A percentile compares a stretch with the other conserved stretches of the same genome.
Conservation (phyloP, 2,888 invertebrate species). For the Schrankia costaestrigalis region DNA sequence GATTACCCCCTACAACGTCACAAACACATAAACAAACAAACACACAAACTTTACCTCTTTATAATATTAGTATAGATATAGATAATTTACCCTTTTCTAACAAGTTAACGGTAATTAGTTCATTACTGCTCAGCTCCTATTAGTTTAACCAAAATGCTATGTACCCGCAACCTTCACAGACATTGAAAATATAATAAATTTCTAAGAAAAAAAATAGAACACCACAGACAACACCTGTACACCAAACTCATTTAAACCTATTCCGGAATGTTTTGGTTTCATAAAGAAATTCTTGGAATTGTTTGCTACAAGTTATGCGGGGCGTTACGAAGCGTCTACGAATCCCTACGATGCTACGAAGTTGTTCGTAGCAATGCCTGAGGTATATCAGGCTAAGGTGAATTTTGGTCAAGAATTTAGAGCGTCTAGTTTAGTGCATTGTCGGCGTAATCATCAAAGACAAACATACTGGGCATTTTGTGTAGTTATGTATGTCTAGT, state of each 20-base stretch:
- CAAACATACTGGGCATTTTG: constrained; percentile 7
- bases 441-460: constrained; percentile 20
- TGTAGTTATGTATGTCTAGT: too few species aligned
- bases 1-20: too few species aligned
- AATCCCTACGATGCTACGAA: constrained; percentile 8
- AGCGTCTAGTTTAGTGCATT: constrained; percentile 16
- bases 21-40: too few species aligned
- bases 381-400: constrained; percentile 9
- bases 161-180: too few species aligned
- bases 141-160: too few species aligned
- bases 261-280: constrained; percentile 25
- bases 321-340: constrained; percentile 14
- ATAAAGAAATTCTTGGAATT: constrained; percentile 33
- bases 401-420: constrained; percentile 22
- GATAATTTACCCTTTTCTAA: too few species aligned
- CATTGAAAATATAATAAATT: too few species aligned
- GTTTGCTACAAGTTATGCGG: constrained; percentile 27
- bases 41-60: too few species aligned
- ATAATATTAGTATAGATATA: too few species aligned
- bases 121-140: too few species aligned
- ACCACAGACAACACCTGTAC: constrained; percentile 11
- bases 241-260: constrained; percentile 21
- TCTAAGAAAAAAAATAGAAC: too few species aligned
- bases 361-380: constrained; percentile 11
- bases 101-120: too few species aligned